Evolutionary conservation across 1,140 invertebrate genomes (phyloP).

Genomic region (Ericerus pela): DNA sequence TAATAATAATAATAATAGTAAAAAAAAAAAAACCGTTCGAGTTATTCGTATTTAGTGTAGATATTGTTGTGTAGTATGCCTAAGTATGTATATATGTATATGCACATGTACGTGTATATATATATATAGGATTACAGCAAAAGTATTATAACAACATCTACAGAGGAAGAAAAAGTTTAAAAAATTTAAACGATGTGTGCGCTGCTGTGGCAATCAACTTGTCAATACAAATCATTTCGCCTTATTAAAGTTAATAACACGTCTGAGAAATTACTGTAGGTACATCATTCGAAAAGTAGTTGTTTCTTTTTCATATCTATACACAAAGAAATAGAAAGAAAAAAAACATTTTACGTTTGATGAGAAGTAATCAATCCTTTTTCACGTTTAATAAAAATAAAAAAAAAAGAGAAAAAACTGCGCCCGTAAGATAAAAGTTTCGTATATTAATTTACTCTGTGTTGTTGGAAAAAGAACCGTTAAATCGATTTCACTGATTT

Average conservation of each 20-base stretch:
- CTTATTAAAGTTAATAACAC: slow-evolving; percentile 9
- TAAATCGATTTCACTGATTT: no score
- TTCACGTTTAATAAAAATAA: no score
- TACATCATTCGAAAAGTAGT: not conserved
- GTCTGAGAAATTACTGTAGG: slow-evolving; percentile 3
- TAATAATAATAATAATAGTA: slow-evolving; percentile 2
- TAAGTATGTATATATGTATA: no score
- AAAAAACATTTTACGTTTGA: slow-evolving; percentile 8
- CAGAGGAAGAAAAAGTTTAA: not conserved
- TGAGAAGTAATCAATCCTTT: slow-evolving; percentile 5
- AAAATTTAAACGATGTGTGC: slow-evolving; percentile 1
- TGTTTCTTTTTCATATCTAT: not conserved
- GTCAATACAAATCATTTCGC: slow-evolving; percentile 11
- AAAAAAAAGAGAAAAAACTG: no score
- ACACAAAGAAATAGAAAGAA: no score
- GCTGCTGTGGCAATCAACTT: slow-evolving; percentile 8
- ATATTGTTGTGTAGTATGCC: no score
- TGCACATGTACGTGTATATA: no score
- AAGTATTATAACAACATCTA: slow-evolving; percentile 8
- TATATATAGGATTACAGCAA: no score
- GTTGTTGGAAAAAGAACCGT: no score
- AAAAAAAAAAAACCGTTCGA: not conserved
- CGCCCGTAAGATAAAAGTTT: no score
- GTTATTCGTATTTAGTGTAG: slow-evolving; percentile 7
- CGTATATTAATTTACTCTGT: no score